Evolutionary conservation across 92 coral and sea anemone genomes (phyloP), one percentile per base, ranked within the genome.

Genomic region (Parazoanthus atlanticus): DNA sequence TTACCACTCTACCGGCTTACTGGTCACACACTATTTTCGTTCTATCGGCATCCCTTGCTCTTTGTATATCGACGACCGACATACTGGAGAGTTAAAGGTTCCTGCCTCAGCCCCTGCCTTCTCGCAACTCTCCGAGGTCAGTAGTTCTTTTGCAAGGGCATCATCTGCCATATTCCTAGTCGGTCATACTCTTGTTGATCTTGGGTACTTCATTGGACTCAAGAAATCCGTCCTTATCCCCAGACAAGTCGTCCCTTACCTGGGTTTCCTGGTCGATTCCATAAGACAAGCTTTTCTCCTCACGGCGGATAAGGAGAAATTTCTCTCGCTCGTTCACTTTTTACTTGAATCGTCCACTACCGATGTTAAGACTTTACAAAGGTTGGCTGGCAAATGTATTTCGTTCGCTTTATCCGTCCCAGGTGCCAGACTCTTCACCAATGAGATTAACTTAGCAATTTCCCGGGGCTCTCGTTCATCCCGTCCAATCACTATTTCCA

Each of bases 181-280:
- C 71, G 7, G 23, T 19, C n/a, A 19, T 65, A 65, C 71, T 19
- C 71, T 65, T 65, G 71, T 65, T 65, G 71, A 65, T 65, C 71
- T 65, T 65, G 71, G 71, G 23, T 65, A 65, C 71, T 65, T 65
- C 28, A 65, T 65, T 65, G 71, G 25, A 65, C 71, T 65, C 1
- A 23, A n/a, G 8, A 92, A 92, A 77, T 93, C 89, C 9, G 40
- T 79, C 40, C 88, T 84, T 0, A 52, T 76, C 25, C 93, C 91
- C 19, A 28, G 31, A 21, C 86, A 84, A 28, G n/a, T 30, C 7
- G 93, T 90, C 2, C 89, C 91, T 1, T 93, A 56, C 74, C 84
- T 91, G 8, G 96, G 91, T 9, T 89, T 88, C 72, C 36, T 46
- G 46, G 66, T 88, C 12, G 91, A 91, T 58, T 93, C 93, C 32